Conservation (phyloP, 2,113 vertebrate genomes). For the Romanogobio albipinnatus region DNA sequence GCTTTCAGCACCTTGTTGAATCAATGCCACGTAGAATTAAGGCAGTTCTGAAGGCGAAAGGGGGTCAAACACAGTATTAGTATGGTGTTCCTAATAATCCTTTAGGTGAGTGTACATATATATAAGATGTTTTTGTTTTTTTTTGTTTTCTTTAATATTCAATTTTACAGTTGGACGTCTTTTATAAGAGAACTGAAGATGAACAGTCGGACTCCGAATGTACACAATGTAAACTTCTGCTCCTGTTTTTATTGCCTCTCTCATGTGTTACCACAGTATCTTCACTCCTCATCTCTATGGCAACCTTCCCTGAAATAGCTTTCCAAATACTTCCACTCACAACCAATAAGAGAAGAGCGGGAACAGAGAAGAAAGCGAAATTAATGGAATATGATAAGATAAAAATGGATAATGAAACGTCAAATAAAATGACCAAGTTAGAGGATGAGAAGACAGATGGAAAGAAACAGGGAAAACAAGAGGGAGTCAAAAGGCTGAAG, state of each 20-base stretch:
- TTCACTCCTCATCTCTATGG: slow-evolving; percentile 67
- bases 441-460: neutral
- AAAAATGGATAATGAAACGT: slow-evolving; percentile 4
- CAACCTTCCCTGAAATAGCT: slow-evolving; percentile 70
- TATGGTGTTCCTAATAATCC: too few species aligned
- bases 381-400: slow-evolving; percentile 12
- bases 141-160: too few species aligned
- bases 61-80: too few species aligned
- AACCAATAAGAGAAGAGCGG: slow-evolving; percentile 53
- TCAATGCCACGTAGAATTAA: too few species aligned
- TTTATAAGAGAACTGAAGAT: neutral
- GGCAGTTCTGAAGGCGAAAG: too few species aligned
- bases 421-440: neutral
- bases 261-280: slow-evolving; percentile 46
- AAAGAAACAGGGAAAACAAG: neutral
- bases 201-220: neutral
- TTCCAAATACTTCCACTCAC: slow-evolving; percentile 50
- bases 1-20: too few species aligned
- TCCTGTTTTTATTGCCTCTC: slow-evolving; percentile 41
- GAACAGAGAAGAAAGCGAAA: neutral
- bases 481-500: neutral
- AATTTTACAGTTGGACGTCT: neutral
- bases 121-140: too few species aligned
- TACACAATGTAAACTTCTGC: slow-evolving; percentile 17
- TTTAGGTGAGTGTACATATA: too few species aligned